Conservation (phyloP, 2,888 invertebrate genomes). For the Ichneumon xanthorius region DNA sequence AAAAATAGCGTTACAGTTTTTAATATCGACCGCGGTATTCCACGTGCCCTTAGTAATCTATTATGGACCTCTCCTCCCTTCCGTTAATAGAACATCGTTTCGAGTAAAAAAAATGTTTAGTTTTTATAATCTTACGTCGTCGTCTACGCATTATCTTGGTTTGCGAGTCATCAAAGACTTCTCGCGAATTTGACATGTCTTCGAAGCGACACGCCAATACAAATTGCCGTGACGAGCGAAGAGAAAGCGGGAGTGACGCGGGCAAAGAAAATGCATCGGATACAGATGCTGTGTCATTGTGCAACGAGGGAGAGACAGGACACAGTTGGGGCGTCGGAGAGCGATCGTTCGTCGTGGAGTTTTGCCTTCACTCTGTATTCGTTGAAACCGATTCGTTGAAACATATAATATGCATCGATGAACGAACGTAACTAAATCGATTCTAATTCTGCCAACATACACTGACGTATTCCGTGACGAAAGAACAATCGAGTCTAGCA, state of each 20-base stretch:
- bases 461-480: not conserved
- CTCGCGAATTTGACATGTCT: conserved; percentile 4
- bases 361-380: not conserved
- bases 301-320: conserved; percentile 25
- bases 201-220: not conserved
- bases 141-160: not conserved
- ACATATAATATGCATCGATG: not conserved
- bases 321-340: not conserved
- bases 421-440: not conserved
- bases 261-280: conserved; percentile 32
- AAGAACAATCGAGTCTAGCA: not conserved
- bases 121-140: too few relatives aligned
- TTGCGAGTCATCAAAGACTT: not conserved
- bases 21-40: too few relatives aligned
- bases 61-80: too few relatives aligned
- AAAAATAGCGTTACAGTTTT: too few relatives aligned
- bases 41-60: too few relatives aligned
- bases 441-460: not conserved
- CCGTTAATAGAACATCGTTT: too few relatives aligned
- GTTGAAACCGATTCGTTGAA: not conserved
- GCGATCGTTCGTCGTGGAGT: not conserved
- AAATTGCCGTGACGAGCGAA: conserved; percentile 15
- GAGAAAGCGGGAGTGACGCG: conserved; percentile 23
- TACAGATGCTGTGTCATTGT: conserved; percentile 49
- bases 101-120: too few relatives aligned